Base-by-base conservation (phyloP, 2,888 invertebrate species). In the Drosophila infuscata region DNA sequence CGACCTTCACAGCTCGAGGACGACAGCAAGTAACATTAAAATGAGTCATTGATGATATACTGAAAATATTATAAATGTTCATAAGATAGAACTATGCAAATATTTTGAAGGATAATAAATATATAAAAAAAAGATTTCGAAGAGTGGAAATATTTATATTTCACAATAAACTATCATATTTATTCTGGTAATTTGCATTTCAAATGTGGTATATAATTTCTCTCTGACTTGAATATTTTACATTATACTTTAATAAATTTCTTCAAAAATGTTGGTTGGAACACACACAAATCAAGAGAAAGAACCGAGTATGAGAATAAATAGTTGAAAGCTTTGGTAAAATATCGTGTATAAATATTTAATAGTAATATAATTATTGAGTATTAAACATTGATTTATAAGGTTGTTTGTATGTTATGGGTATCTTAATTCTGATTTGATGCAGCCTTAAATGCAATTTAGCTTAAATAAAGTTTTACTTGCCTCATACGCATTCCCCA, bases 1-100 rank as follows among this genome's bases (percentile, higher is more conserved):
- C 29, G 60, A 43, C 48, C 36, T 64, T 57, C 17, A 32, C 12
- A n/a, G 9, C 11, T 15, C 29, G 17, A 5, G 11, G 25, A 3
- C 32, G 32, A 9, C 11, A 43, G 12, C 9, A 20, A 60, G 32
- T 33, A 72, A 68, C 33, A n/a, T 48, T n/a, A 15, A 9, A 17
- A 35, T n/a, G 8, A 20, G 17, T 52, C 56, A 53, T 29, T 62
- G 12, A 36, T 53, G 15, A 53, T 12, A 15, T 25, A 9, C 20
- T 20, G 6, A 33, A 9, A 20, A 53, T 33, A 15, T 33, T 15
- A 33, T 5, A 53, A 25, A 8, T 15, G 3, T 11, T 30, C 9
- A 30, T n/a, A 51, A 12, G 3, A 12, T 30, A n/a, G 11, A 51
- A 51, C 15, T 25, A 25, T 25, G 7, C 15, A 25, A 46, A 46